Evolutionary conservation across 2,888 invertebrate species (phyloP).

Genomic region (Fissipunctia ypsillon): DNA sequence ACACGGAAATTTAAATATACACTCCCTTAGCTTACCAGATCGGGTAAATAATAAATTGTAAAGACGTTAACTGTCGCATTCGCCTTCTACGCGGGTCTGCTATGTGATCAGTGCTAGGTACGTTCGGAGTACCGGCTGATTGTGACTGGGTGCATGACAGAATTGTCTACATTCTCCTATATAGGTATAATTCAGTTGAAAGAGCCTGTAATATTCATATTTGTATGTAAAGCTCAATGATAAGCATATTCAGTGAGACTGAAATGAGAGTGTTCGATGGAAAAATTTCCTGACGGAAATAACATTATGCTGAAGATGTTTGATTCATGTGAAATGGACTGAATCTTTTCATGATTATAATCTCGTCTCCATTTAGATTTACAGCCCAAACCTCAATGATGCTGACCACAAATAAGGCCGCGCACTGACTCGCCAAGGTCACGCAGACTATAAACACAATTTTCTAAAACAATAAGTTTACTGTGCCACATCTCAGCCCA

Average conservation of each 20-base stretch:
- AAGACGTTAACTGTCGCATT: background rate
- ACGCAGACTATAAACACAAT: slow-evolving; percentile 31
- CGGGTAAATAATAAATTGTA: background rate
- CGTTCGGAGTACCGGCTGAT: slow-evolving; percentile 39
- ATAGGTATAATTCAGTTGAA: slow-evolving; percentile 4
- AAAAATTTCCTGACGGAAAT: background rate
- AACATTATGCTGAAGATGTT: background rate
- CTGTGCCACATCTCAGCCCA: slow-evolving; percentile 34
- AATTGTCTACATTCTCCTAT: slow-evolving; percentile 23
- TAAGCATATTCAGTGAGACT: background rate
- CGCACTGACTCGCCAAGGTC: slow-evolving; percentile 14
- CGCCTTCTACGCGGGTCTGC: background rate
- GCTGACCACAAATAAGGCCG: slow-evolving; percentile 34
- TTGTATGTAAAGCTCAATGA: background rate
- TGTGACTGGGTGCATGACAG: slow-evolving; percentile 33
- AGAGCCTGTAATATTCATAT: background rate
- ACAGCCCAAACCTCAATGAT: background rate
- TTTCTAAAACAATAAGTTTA: slow-evolving; percentile 56
- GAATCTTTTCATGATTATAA: background rate
- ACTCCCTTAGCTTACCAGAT: background rate
- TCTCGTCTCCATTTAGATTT: slow-evolving; percentile 20
- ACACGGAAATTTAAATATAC: background rate
- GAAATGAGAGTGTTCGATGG: background rate
- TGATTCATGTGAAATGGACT: background rate
- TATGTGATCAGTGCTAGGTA: background rate